Conservation (phyloP, 1,140 invertebrate species). For the Laupala kohalensis region DNA sequence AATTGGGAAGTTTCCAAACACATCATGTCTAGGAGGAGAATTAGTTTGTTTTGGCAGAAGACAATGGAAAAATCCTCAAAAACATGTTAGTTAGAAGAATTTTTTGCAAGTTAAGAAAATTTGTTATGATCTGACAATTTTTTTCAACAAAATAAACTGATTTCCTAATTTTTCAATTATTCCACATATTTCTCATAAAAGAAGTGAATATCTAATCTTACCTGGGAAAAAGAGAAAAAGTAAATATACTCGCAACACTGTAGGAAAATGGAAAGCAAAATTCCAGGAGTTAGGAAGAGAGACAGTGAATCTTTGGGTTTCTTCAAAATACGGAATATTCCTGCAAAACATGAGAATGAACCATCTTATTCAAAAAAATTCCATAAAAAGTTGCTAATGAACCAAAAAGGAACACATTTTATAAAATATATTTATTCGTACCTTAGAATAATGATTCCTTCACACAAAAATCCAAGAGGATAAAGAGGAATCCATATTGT, state of each 20-base stretch:
- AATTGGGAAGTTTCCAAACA: too few relatives aligned
- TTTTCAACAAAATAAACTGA: too few relatives aligned
- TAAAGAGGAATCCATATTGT: constrained; percentile 87
- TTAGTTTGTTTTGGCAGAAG: too few relatives aligned
- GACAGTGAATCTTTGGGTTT: constrained; percentile 63
- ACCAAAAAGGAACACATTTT: background rate
- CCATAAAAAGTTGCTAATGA: too few relatives aligned
- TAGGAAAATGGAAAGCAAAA: constrained; percentile 74
- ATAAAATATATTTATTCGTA: constrained; percentile 15
- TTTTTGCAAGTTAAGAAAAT: too few relatives aligned
- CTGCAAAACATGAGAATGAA: too few relatives aligned
- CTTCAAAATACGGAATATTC: constrained; percentile 80
- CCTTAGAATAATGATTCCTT: constrained; percentile 65
- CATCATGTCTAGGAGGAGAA: too few relatives aligned
- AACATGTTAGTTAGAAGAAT: too few relatives aligned
- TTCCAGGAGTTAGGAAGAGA: constrained; percentile 74
- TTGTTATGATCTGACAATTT: too few relatives aligned
- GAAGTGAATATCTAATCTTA: constrained; percentile 10
- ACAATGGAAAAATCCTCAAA: too few relatives aligned
- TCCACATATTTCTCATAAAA: constrained; percentile 12
- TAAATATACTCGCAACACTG: constrained; percentile 63
- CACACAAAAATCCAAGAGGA: constrained; percentile 75
- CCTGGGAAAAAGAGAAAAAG: constrained; percentile 59
- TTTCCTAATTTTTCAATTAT: too few relatives aligned
- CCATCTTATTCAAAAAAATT: too few relatives aligned